These are phyloP conservation scores for Lepidocyrtinus sp. DNA, from an alignment of 2,888 invertebrate genomes.

Conservation along the genomic window DNA sequence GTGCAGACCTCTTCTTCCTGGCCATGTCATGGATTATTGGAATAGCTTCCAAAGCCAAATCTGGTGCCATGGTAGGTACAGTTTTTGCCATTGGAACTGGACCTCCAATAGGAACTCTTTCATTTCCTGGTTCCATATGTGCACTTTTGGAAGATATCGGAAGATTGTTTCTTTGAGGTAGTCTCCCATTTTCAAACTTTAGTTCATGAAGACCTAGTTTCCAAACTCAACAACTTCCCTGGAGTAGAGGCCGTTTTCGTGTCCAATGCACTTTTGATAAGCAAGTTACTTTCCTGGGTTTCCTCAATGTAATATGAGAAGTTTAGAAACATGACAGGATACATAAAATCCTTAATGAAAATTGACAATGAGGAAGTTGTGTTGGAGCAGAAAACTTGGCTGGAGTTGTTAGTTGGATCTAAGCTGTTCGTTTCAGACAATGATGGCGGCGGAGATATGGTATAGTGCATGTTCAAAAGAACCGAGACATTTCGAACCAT, in stretches of 20 bases:
- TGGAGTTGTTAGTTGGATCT: background rate
- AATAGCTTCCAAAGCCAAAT: too few species aligned
- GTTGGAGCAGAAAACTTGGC: constrained; percentile 23
- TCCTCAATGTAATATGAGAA: constrained; percentile 43
- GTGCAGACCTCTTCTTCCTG: constrained; percentile 2
- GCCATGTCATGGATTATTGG: constrained; percentile 26
- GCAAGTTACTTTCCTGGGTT: background rate
- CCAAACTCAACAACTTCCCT: too few species aligned
- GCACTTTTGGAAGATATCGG: too few species aligned
- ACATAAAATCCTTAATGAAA: constrained; percentile 30
- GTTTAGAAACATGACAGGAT: constrained; percentile 37
- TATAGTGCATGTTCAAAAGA: background rate
- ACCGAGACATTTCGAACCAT: constrained; percentile 7
- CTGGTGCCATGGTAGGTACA: too few species aligned
- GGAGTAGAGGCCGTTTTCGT: too few species aligned
- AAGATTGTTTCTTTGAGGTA: too few species aligned
- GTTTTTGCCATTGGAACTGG: too few species aligned
- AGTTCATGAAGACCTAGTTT: too few species aligned
- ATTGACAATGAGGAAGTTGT: constrained; percentile 33
- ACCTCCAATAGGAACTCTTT: too few species aligned
- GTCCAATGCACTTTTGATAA: too few species aligned
- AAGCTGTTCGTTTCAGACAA: background rate
- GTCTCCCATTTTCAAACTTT: too few species aligned
- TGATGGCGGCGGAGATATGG: constrained; percentile 5
- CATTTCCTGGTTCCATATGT: too few species aligned